Evolutionary conservation across 1,140 invertebrate species (phyloP).

Genomic region (Listronotus oregonensis): DNA sequence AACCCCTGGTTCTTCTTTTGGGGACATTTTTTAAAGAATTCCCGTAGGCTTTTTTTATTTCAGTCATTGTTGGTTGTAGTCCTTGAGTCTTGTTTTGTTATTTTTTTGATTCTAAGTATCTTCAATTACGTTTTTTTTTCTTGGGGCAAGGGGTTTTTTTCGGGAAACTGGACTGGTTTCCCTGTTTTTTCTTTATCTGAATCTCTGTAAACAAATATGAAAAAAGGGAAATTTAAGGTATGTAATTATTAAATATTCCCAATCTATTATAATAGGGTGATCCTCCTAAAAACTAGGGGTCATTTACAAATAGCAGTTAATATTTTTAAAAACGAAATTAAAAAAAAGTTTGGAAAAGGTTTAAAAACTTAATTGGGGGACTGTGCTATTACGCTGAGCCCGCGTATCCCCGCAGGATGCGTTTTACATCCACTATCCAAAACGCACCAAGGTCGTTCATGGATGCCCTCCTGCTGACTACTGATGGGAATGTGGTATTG

Average conservation of each 20-base stretch:
- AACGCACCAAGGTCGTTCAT: too few relatives aligned
- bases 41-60: constrained; percentile 42
- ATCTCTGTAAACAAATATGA: constrained; percentile 45
- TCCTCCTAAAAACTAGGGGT: too few relatives aligned
- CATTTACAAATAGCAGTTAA: too few relatives aligned
- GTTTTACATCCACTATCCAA: too few relatives aligned
- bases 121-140: constrained; percentile 36
- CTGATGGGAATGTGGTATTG: too few relatives aligned
- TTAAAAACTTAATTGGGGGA: too few relatives aligned
- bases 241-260: not conserved
- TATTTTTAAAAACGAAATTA: too few relatives aligned
- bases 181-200: constrained; percentile 53
- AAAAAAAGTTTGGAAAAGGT: too few relatives aligned
- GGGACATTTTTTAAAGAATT: constrained; percentile 9
- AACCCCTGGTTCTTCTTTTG: constrained; percentile 29
- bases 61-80: constrained; percentile 29
- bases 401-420: too few relatives aligned
- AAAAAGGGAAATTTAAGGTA: not conserved
- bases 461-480: too few relatives aligned
- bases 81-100: constrained; percentile 18
- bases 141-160: constrained; percentile 60
- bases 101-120: constrained; percentile 20
- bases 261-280: too few relatives aligned
- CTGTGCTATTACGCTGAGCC: too few relatives aligned
- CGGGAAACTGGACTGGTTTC: constrained; percentile 66